Evolutionary conservation across 2,888 invertebrate species (phyloP).

Genomic region (Auanema freiburgensis): DNA sequence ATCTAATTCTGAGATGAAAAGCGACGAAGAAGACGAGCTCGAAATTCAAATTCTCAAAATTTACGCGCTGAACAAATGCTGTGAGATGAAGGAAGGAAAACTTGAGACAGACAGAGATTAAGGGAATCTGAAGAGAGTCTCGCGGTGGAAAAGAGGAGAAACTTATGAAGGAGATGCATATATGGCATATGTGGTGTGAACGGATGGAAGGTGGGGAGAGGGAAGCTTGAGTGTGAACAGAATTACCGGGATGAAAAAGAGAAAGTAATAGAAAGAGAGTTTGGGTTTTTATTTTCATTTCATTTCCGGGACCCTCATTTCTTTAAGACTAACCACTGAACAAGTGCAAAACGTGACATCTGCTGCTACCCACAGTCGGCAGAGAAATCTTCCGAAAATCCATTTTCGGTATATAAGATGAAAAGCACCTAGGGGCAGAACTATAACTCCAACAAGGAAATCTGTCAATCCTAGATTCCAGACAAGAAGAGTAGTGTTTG

Average conservation of each 20-base stretch:
- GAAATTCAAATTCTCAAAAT: neutral
- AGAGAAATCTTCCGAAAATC: constrained; percentile 69
- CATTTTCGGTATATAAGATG: constrained; percentile 64
- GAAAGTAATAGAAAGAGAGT: too few relatives aligned
- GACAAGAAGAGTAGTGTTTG: constrained; percentile 63
- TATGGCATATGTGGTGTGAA: too few relatives aligned
- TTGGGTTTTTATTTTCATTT: too few relatives aligned
- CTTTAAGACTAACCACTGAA: constrained; percentile 66
- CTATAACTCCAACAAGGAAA: constrained; percentile 63
- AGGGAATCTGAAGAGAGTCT: neutral
- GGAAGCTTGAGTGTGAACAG: too few relatives aligned
- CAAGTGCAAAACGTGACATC: constrained; percentile 72
- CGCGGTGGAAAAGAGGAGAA: neutral
- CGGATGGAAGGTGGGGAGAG: too few relatives aligned
- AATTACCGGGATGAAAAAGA: too few relatives aligned
- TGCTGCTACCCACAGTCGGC: constrained; percentile 71
- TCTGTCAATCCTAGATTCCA: constrained; percentile 65
- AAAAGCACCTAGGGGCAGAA: constrained; percentile 62
- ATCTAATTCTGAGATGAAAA: constrained; percentile 7
- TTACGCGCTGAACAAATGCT: too few relatives aligned
- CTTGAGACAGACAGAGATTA: neutral
- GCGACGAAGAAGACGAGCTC: constrained; percentile 3
- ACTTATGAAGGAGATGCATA: neutral
- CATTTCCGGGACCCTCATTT: neutral
- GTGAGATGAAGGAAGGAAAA: constrained; percentile 1